phyloP scores from a whole-genome alignment of 2,888 invertebrate species.

The Loripinus fragilis region DNA sequence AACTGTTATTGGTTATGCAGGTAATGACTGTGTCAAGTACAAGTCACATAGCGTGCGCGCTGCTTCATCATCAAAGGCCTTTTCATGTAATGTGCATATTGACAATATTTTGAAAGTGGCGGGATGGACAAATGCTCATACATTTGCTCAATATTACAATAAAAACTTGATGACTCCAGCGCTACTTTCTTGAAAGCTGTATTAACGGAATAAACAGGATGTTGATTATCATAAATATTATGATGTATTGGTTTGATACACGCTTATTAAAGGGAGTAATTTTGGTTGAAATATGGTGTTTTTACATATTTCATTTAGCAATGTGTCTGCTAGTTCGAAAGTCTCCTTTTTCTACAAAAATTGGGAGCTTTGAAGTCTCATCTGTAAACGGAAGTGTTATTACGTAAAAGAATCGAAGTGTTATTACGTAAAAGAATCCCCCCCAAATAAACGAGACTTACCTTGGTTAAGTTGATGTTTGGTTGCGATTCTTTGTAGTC shows the following conservation, averaged over 20 bases:
- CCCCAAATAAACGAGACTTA: constrained; percentile 11
- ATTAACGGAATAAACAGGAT: neutral
- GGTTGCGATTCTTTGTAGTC: constrained; percentile 13
- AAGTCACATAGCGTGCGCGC: neutral
- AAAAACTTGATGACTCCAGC: neutral
- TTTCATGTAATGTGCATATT: neutral
- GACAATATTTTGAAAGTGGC: neutral
- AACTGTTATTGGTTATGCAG: neutral
- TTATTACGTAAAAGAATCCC: constrained; percentile 4
- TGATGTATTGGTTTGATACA: no score
- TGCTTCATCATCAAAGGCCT: neutral
- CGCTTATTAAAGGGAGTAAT: no score
- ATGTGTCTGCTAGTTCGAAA: no score
- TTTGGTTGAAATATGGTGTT: no score
- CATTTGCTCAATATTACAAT: neutral
- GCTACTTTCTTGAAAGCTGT: neutral
- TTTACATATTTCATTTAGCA: no score
- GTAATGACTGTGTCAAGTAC: neutral
- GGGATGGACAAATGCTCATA: neutral
- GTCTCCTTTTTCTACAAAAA: no score
- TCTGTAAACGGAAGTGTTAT: neutral
- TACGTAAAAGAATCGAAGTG: constrained; percentile 6
- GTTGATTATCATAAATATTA: no score
- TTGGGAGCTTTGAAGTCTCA: no score
- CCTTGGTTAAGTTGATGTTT: constrained; percentile 15